A percentile compares a stretch with the other conserved stretches of the same genome.
Conservation (phyloP, 2,797 vertebrate genomes). For the Anguilla anguilla region DNA sequence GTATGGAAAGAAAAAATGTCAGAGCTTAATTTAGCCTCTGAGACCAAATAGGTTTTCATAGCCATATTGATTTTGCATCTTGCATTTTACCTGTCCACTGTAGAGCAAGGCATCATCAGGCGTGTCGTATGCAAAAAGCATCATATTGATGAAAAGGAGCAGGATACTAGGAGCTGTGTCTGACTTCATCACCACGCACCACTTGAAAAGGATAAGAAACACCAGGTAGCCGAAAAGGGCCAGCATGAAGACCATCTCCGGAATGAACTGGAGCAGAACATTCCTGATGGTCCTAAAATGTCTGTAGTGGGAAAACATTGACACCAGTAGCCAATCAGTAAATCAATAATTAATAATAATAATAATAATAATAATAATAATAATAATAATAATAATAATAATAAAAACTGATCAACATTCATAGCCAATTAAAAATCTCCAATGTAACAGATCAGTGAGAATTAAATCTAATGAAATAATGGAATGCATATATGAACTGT, state of each 20-base stretch:
- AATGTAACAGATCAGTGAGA: too few species aligned
- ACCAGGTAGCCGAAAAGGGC: slow-evolving; percentile 57
- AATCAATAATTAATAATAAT: neutral
- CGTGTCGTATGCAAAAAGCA: slow-evolving; percentile 50
- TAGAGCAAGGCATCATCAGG: slow-evolving; percentile 37
- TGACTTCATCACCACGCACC: slow-evolving; percentile 42
- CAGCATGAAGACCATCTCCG: slow-evolving; percentile 55
- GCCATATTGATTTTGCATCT: neutral
- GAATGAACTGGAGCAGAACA: slow-evolving; percentile 53
- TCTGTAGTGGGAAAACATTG: slow-evolving; percentile 32
- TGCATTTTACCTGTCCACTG: slow-evolving; percentile 46
- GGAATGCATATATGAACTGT: too few species aligned
- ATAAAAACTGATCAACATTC: too few species aligned
- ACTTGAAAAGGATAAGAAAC: slow-evolving; percentile 58
- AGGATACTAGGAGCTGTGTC: slow-evolving; percentile 56
- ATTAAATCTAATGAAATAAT: too few species aligned
- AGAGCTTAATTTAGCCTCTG: neutral
- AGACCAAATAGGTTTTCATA: neutral
- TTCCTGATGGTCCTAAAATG: slow-evolving; percentile 46
- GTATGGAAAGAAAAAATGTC: too few species aligned
- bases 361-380: too few species aligned
- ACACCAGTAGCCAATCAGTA: neutral
- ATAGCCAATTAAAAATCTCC: too few species aligned
- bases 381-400: neutral
- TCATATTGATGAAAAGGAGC: slow-evolving; percentile 59